Base-by-base conservation (phyloP, 2,888 invertebrate genomes). In the Harpalus rufipes region DNA sequence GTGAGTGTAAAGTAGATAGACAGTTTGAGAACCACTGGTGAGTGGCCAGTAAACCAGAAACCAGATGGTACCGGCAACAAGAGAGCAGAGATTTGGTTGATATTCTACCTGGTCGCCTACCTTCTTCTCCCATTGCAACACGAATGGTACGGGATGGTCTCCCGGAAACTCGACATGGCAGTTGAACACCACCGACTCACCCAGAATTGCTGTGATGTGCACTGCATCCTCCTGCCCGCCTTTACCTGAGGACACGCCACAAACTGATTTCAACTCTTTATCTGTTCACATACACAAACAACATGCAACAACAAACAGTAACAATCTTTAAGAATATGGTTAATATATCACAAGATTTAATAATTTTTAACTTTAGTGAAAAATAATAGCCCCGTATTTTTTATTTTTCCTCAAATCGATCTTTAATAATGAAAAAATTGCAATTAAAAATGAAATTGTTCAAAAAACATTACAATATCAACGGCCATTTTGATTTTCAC, bases 101-200 rank as follows among this genome's bases (percentile, higher is more conserved):
- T 94, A 95, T 95, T 96, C 95, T 96, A 96, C 96, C 96, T 96
- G 96, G 94, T 96, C 96, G 96, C 96, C 96, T 96, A 97, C 97
- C 96, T 98, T 97, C 96, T 98, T 98, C 95, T 97, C 97, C 98
- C 98, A 99, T 94, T 98, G 97, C 92, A 98, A 96, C 93, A 98
- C 97, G 94, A 98, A 98, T 93, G 98, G 97, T 93, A 97, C 97
- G 91, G 97, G 96, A 93, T 97, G 96, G 93, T 97, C 96, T 92
- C 97, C 96, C 92, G 97, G 97, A 93, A 98, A 98, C 93, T 97
- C 97, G 93, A 98, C 97, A 93, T 97, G 97, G 93, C 98, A 99
- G 93, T 98, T 98, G 94, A 99, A 97, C 91, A 98, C 96, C 93
- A 98, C 97, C 92, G 97, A 97, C 93, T 98, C 97, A 91, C 98